A percentile compares a stretch with the other conserved stretches of the same genome.
Evolutionary conservation across 2,797 vertebrate genomes (phyloP).

Genomic region (Lindbergichthys nudifrons): DNA sequence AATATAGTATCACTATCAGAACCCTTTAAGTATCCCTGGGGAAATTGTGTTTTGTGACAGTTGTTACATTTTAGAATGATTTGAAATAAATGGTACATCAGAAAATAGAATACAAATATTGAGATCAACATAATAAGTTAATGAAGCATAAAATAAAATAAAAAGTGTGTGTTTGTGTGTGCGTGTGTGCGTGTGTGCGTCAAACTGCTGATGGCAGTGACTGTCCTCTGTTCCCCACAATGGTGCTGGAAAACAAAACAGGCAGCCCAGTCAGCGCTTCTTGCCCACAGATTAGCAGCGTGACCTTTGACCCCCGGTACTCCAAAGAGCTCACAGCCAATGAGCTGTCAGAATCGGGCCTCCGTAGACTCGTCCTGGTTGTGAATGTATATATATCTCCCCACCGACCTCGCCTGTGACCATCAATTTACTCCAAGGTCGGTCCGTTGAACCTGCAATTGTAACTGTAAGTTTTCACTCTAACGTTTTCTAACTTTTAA

Average conservation of each 20-base stretch:
- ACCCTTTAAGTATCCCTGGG: too few relatives aligned
- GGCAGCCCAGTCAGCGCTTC: slow-evolving; percentile 87
- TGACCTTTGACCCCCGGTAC: slow-evolving; percentile 68
- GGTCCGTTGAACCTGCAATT: slow-evolving; percentile 67
- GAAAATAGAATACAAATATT: too few relatives aligned
- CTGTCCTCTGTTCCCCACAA: slow-evolving; percentile 71
- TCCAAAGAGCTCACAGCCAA: slow-evolving; percentile 76
- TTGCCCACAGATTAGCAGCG: slow-evolving; percentile 65
- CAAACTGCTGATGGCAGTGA: slow-evolving; percentile 83
- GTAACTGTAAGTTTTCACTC: slow-evolving; percentile 76
- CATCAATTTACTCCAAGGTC: slow-evolving; percentile 71
- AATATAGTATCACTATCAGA: not conserved
- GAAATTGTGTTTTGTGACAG: too few relatives aligned
- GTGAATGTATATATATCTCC: slow-evolving; percentile 86
- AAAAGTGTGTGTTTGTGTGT: slow-evolving; percentile 13
- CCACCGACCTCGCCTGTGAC: slow-evolving; percentile 55
- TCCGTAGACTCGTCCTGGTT: slow-evolving; percentile 51
- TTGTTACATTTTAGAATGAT: too few relatives aligned
- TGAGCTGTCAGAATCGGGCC: slow-evolving; percentile 55
- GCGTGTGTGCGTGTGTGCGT: slow-evolving; percentile 1
- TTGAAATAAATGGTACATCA: too few relatives aligned
- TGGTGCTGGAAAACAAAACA: slow-evolving; percentile 86
- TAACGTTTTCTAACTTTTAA: slow-evolving; percentile 38
- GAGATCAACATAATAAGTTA: too few relatives aligned
- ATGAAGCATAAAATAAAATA: not conserved